Base-by-base conservation (phyloP, 2,888 invertebrate species). In the Portevinia maculata region DNA sequence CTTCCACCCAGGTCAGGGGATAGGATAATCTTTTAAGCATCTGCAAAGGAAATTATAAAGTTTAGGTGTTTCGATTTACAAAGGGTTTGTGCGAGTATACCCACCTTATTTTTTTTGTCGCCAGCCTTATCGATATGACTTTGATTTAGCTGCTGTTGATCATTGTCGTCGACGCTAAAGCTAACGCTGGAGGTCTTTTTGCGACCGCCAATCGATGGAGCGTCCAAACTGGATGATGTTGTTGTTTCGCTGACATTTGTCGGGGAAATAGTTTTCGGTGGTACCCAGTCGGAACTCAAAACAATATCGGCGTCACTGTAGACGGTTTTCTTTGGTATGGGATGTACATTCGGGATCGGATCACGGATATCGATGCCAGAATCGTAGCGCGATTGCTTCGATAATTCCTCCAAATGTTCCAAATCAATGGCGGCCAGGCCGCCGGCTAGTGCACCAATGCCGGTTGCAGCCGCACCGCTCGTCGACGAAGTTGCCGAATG, bases 21-120 rank as follows among this genome's bases (percentile, higher is more conserved):
- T 97, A 97, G 0, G 97, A 97, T 79, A 98, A 93, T 87, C 97
- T 93, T 91, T 97, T 97, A 87, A 97, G 92, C 96, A 97, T 97
- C 96, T 97, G 88, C n/a, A 91, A 90, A 4, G 4, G 11, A 8
- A 19, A 4, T 19, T 17, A 9, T 9, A 3, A 9, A n/a, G n/a
- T n/a, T n/a, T n/a, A n/a, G n/a, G n/a, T n/a, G n/a, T n/a, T n/a
- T n/a, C n/a, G n/a, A 3, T 19, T 9, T 30, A 13, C 30, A 0
- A 15, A 9, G n/a, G n/a, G n/a, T n/a, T 15, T 11, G 1, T 9
- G 9, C 8, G 9, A 19, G 3, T 13, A 7, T 24, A n/a, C 76
- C 46, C 86, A 94, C 96, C 93, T 96, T 96, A 89, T 95, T 96
- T 89, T 95, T 96, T 89, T 95, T 94, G 79, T 92, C 93, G 86